These are phyloP conservation scores for Lepidotrigona ventralis DNA, from an alignment of 1,140 invertebrate genomes.

Conservation along the genomic window DNA sequence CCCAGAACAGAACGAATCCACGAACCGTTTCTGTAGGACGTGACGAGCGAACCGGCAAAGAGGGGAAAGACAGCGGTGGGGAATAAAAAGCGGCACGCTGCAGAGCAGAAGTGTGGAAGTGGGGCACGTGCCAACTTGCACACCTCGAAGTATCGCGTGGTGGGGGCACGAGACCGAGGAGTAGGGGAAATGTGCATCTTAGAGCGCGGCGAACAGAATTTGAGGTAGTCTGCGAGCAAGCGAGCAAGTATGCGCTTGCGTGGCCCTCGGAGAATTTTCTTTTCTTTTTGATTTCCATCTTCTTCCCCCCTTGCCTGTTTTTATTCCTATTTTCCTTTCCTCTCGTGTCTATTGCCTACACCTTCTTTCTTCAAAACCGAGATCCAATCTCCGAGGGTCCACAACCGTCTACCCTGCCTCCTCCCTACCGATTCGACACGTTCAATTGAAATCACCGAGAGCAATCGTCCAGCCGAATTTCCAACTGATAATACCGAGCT, in stretches of 20 bases:
- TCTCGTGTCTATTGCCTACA: background rate
- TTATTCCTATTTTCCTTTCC: background rate
- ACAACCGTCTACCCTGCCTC: slow-evolving; percentile 31
- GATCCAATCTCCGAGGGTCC: slow-evolving; percentile 56
- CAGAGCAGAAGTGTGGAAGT: slow-evolving; percentile 5
- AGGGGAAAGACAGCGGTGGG: slow-evolving; percentile 2
- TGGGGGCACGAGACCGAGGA: background rate
- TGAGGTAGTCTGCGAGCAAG: slow-evolving; percentile 73
- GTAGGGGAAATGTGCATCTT: slow-evolving; percentile 48
- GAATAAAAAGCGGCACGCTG: background rate
- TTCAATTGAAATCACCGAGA: slow-evolving; percentile 49
- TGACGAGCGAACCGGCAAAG: background rate
- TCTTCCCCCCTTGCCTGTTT: slow-evolving; percentile 4
- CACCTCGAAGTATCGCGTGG: background rate
- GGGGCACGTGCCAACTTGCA: slow-evolving; percentile 36
- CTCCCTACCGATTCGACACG: slow-evolving; percentile 18
- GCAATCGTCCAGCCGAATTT: background rate
- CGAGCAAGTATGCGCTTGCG: slow-evolving; percentile 76
- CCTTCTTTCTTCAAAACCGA: slow-evolving; percentile 26
- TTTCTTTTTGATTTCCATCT: slow-evolving; percentile 11
- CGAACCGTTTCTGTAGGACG: slow-evolving; percentile 14
- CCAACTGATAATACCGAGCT: background rate
- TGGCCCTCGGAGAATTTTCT: slow-evolving; percentile 63
- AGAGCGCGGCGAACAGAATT: slow-evolving; percentile 38
- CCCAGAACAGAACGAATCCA: background rate